Evolutionary conservation across 2,888 invertebrate species (phyloP), one percentile per base, ranked within the genome.

Genomic region (Lycocerus yunnanus): DNA sequence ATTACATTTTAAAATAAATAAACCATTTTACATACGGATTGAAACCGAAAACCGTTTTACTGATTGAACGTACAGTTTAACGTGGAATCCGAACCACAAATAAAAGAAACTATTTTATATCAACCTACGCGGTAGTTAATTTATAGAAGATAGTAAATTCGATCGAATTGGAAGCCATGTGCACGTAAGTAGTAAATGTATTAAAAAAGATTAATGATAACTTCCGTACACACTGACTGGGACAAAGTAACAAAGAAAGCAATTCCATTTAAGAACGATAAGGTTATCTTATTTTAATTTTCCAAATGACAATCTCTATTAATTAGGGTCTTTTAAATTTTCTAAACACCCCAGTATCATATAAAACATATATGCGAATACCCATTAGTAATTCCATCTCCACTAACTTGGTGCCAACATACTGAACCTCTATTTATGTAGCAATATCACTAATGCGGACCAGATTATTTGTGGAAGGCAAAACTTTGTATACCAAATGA

Each of bases 341-440:
- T 76, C 79, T 80, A 78, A 81, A 80, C 80, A 73, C 76, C 81
- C 81, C 80, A 79, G 81, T 83, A 83, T 79, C 81, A 80, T 81
- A 83, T 84, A 82, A 84, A 84, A 84, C 84, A 84, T 84, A 83
- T 81, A 83, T 82, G 82, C 79, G 83, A 83, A 83, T 83, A 83
- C 82, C 84, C 83, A 84, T 84, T 84, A 84, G 84, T 83, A 84
- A 84, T 84, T 84, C 84, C 83, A 83, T 82, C 83, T 81, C 83
- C 83, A 82, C 83, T 83, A 84, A 84, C 84, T 84, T 82, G 83
- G 82, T 82, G 84, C 84, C 82, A 84, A 84, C 84, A 84, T 83
- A 84, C 83, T 83, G 83, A 81, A 77, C 82, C 83, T 82, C 81
- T 84, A 83, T 84, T 84, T 84, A 84, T 83, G 84, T 82, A 82